A percentile compares a stretch with the other conserved stretches of the same genome.
phyloP scores from a whole-genome alignment of 1,140 invertebrate genomes.

The Ips typographus region DNA sequence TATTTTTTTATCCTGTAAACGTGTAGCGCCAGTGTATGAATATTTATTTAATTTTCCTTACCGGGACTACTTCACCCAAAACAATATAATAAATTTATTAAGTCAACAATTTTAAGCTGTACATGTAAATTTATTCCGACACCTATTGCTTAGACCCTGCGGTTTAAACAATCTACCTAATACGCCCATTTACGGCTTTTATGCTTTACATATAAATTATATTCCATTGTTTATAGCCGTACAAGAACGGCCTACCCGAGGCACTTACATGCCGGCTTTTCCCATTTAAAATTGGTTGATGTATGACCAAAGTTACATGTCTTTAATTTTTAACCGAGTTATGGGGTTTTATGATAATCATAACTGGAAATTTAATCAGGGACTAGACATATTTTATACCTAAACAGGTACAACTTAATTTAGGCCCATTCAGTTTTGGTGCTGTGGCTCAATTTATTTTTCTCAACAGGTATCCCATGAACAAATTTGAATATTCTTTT shows the following conservation, averaged over 20 bases:
- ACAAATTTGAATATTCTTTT: background rate
- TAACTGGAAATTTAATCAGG: conserved; percentile 16
- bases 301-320: conserved; percentile 20
- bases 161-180: conserved; percentile 30
- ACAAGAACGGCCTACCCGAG: conserved; percentile 22
- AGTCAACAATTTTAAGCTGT: conserved; percentile 25
- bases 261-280: conserved; percentile 22
- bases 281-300: conserved; percentile 25
- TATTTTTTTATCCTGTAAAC: too few species aligned
- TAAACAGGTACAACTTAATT: conserved; percentile 39
- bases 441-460: conserved; percentile 13
- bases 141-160: conserved; percentile 24
- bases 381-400: conserved; percentile 26
- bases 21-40: background rate
- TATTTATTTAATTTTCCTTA: conserved; percentile 13
- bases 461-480: background rate
- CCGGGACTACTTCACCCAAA: conserved; percentile 5
- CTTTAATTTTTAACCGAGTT: conserved; percentile 19
- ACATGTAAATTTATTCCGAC: conserved; percentile 29
- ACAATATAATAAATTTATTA: conserved; percentile 25
- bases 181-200: conserved; percentile 27
- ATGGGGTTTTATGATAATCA: conserved; percentile 22
- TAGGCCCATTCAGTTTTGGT: conserved; percentile 20
- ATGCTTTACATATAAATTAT: conserved; percentile 29
- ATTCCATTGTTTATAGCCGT: conserved; percentile 24